Evolutionary conservation across 2,113 vertebrate genomes (phyloP).

Genomic region (Nothobranchius furzeri): DNA sequence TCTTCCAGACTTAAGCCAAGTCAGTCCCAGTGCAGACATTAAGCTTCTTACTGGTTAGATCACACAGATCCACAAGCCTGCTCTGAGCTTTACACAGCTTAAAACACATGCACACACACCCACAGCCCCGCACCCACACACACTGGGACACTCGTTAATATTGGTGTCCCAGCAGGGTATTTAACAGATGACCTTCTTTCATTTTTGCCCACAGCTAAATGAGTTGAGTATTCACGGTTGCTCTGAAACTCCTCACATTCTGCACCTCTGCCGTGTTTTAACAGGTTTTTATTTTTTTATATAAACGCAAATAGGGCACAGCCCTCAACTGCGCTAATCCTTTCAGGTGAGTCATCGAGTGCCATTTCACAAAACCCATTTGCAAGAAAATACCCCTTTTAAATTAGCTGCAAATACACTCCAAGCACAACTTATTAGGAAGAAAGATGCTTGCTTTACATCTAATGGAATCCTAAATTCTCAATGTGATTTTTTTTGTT

Average conservation of each 20-base stretch:
- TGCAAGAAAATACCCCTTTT: background rate
- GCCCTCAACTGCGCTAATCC: background rate
- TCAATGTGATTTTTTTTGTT: background rate
- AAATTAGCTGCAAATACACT: constrained; percentile 8
- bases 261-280: constrained; percentile 11
- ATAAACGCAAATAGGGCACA: constrained; percentile 6
- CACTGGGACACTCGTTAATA: constrained; percentile 17
- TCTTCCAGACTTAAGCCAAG: constrained; percentile 45
- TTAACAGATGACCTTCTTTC: constrained; percentile 45
- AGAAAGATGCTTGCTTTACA: too few relatives aligned
- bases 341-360: constrained; percentile 13
- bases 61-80: constrained; percentile 64
- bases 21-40: constrained; percentile 63
- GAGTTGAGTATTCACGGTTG: constrained; percentile 18
- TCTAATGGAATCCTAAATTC: too few relatives aligned
- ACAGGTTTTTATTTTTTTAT: constrained; percentile 17
- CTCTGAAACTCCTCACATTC: constrained; percentile 16
- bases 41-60: constrained; percentile 77
- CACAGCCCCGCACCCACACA: background rate
- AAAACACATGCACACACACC: constrained; percentile 33
- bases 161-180: constrained; percentile 28
- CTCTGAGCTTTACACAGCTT: constrained; percentile 61
- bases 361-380: constrained; percentile 5
- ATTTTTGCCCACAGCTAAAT: constrained; percentile 36
- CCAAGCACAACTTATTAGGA: constrained; percentile 4